These are phyloP conservation scores for Campaea margaritaria DNA, from an alignment of 2,888 invertebrate species.

Conservation along the genomic window DNA sequence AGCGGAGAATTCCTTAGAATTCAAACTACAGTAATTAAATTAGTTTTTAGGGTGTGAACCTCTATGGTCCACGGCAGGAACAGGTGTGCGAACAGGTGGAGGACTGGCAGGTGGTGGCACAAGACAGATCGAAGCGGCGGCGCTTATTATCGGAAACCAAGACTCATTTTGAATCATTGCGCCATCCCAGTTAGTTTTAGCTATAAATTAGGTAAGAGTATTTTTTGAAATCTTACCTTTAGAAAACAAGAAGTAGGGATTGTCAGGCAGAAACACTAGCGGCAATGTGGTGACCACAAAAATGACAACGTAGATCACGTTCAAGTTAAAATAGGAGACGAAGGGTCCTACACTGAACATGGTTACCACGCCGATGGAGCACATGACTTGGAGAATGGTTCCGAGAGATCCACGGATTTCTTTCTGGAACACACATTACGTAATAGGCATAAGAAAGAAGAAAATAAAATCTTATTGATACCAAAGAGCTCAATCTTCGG, in stretches of 20 bases:
- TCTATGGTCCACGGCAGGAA: no score
- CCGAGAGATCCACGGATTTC: constrained; percentile 69
- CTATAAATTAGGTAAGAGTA: not conserved
- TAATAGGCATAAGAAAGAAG: no score
- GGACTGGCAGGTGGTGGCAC: no score
- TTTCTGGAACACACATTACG: constrained; percentile 53
- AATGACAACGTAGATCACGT: constrained; percentile 48
- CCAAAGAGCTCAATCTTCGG: no score
- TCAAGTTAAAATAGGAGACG: constrained; percentile 56
- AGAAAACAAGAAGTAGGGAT: constrained; percentile 65
- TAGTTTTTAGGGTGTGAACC: no score
- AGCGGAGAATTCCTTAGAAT: not conserved
- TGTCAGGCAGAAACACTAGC: constrained; percentile 66
- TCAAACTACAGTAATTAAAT: no score
- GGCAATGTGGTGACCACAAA: constrained; percentile 54
- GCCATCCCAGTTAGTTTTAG: no score
- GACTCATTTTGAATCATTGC: no score
- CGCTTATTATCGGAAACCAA: no score
- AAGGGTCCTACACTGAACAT: constrained; percentile 71
- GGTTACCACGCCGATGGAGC: constrained; percentile 62
- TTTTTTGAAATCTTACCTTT: constrained; percentile 55
- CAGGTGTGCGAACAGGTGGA: no score
- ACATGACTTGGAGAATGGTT: constrained; percentile 65
- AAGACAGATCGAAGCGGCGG: no score
- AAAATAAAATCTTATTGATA: no score